phyloP scores from a whole-genome alignment of 2,888 invertebrate genomes.

The Caenorhabditis sp. region DNA sequence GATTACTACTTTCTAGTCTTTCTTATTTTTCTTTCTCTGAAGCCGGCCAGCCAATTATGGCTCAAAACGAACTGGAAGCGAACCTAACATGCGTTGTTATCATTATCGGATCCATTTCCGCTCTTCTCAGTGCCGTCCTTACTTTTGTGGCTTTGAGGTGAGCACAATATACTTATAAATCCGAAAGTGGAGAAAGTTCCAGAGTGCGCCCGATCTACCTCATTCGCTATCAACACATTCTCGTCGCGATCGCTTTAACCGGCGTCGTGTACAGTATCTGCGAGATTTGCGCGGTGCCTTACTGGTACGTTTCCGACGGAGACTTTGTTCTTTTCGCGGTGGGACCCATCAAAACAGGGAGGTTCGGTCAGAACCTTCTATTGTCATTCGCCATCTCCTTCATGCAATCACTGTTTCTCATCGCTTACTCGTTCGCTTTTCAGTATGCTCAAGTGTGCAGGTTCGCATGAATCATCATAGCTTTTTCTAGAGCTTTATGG shows the following conservation, averaged over 20 bases:
- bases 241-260: slow-evolving; percentile 19
- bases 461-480: background rate
- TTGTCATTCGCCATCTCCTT: slow-evolving; percentile 31
- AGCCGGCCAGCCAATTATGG: background rate
- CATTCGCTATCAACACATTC: slow-evolving; percentile 25
- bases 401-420: slow-evolving; percentile 29
- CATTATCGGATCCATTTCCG: slow-evolving; percentile 14
- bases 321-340: slow-evolving; percentile 38
- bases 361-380: slow-evolving; percentile 16
- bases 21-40: background rate
- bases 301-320: slow-evolving; percentile 41
- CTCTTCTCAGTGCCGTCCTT: slow-evolving; percentile 10
- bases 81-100: slow-evolving; percentile 6
- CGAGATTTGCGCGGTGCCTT: slow-evolving; percentile 40
- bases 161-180: background rate
- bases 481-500: background rate
- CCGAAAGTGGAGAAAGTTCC: background rate
- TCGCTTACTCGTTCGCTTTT: slow-evolving; percentile 32
- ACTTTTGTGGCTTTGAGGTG: slow-evolving; percentile 4
- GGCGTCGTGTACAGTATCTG: slow-evolving; percentile 35
- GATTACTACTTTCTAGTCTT: slow-evolving; percentile 2
- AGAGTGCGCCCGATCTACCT: slow-evolving; percentile 34
- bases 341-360: slow-evolving; percentile 17
- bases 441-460: slow-evolving; percentile 41
- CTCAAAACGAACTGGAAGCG: slow-evolving; percentile 10